Conservation (phyloP, 2,888 invertebrate genomes). For the Apotomis turbidana region DNA sequence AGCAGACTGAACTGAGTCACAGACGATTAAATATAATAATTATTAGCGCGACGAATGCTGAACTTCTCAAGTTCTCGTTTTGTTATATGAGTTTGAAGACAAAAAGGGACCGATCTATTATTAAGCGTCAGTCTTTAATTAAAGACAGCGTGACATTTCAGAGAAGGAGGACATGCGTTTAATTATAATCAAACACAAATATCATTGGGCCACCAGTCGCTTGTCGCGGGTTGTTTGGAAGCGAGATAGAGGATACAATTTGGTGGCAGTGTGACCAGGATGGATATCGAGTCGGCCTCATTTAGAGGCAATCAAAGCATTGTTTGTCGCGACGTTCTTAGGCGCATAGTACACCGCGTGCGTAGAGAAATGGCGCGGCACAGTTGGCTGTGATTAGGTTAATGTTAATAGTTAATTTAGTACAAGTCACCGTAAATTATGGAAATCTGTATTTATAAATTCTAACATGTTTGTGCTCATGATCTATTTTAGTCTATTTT, state of each 20-base stretch:
- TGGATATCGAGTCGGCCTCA: constrained; percentile 73
- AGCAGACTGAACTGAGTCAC: constrained; percentile 33
- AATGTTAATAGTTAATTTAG: background rate
- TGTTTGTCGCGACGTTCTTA: constrained; percentile 65
- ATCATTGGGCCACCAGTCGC: constrained; percentile 79
- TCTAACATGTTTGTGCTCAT: too few relatives aligned
- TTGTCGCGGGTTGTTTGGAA: constrained; percentile 42
- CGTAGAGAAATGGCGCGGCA: constrained; percentile 2
- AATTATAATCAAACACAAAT: constrained; percentile 82
- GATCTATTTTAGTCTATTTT: too few relatives aligned
- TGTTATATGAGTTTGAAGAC: constrained; percentile 55
- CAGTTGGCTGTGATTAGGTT: background rate
- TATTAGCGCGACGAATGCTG: constrained; percentile 38
- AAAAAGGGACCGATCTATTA: constrained; percentile 71
- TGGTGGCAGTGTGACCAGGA: constrained; percentile 65
- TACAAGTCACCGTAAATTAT: too few relatives aligned
- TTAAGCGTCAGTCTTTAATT: constrained; percentile 74
- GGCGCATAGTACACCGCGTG: constrained; percentile 14
- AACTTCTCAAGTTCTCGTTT: constrained; percentile 51
- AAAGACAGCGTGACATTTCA: constrained; percentile 82
- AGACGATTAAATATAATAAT: constrained; percentile 40
- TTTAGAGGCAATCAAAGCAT: constrained; percentile 73
- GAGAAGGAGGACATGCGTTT: constrained; percentile 81
- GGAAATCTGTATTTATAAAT: too few relatives aligned
- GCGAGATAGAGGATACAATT: constrained; percentile 57